phyloP scores from a whole-genome alignment of 2,888 invertebrate genomes.

The Colletes collaris region DNA sequence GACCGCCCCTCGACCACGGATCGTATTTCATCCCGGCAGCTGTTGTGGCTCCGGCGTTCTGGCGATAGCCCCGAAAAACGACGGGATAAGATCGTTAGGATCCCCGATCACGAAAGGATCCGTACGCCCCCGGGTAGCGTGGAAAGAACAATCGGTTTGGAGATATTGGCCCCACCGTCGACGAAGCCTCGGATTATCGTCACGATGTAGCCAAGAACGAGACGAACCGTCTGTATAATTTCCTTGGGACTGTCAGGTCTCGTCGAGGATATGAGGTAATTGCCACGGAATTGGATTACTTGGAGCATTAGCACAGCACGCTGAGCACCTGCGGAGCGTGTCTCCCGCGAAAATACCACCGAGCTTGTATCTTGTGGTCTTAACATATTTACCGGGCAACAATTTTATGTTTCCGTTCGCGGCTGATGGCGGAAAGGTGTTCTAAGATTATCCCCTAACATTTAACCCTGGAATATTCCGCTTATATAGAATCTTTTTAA shows the following conservation, averaged over 20 bases:
- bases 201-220: neutral
- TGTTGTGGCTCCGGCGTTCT: conserved; percentile 12
- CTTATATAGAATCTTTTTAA: no score
- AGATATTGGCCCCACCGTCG: conserved; percentile 1
- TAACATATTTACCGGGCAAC: no score
- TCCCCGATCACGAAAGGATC: neutral
- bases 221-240: conserved; percentile 7
- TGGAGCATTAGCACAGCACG: neutral
- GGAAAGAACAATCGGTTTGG: neutral
- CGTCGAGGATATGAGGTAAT: conserved; percentile 11
- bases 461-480: no score
- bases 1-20: neutral
- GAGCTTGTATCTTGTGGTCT: neutral
- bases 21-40: conserved; percentile 56
- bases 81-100: conserved; percentile 47
- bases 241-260: conserved; percentile 8
- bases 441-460: no score
- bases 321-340: neutral
- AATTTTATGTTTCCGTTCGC: no score
- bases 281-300: conserved; percentile 25
- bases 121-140: conserved; percentile 1
- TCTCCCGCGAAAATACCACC: neutral
- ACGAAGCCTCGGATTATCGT: neutral
- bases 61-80: conserved; percentile 29
- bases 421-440: no score